phyloP scores from a whole-genome alignment of 1,140 invertebrate genomes.

The Anoplophora glabripennis region DNA sequence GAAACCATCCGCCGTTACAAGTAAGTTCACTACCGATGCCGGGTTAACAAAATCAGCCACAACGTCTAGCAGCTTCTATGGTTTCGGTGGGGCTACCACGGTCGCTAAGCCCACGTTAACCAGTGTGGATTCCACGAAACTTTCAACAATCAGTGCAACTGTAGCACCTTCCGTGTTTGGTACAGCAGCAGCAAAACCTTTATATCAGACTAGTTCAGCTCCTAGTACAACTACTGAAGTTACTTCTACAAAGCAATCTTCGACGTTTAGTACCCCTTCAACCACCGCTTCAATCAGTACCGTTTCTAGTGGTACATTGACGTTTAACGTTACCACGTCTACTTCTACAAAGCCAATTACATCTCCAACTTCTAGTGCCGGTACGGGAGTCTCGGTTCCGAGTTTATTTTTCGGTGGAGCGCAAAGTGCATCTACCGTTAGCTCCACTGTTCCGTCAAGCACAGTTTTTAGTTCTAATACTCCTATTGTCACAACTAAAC shows the following conservation, averaged over 20 bases:
- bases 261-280: background rate
- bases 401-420: background rate
- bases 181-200: background rate
- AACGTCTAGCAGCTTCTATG: background rate
- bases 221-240: background rate
- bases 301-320: background rate
- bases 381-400: background rate
- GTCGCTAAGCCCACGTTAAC: background rate
- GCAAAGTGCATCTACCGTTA: background rate
- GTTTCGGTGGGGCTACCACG: too few relatives aligned
- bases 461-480: conserved; percentile 13
- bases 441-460: background rate
- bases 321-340: background rate
- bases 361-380: background rate
- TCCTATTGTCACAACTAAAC: background rate
- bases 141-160: background rate
- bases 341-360: background rate
- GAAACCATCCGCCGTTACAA: background rate
- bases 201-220: background rate
- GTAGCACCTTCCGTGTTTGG: conserved; percentile 10
- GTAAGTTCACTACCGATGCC: background rate
- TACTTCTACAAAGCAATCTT: conserved; percentile 2
- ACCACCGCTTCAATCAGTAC: background rate
- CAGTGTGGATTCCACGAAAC: too few relatives aligned
- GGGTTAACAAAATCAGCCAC: background rate